Conservation (phyloP, 2,888 invertebrate species). For the Hecatera dysodea region DNA sequence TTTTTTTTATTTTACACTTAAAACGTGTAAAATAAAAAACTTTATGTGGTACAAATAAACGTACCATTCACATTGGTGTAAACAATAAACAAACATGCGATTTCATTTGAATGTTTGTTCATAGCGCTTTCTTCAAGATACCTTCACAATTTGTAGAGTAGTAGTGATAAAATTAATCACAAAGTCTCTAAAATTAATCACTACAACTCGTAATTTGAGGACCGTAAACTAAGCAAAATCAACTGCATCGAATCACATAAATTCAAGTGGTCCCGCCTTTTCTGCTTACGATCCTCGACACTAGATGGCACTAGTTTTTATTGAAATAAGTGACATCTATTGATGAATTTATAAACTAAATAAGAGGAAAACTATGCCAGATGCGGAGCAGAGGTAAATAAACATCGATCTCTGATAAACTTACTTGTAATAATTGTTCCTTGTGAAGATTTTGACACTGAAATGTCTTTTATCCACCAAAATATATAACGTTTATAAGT, state of each 20-base stretch:
- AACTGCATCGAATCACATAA: background rate
- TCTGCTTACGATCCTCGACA: background rate
- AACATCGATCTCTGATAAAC: constrained; percentile 22
- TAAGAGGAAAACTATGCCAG: constrained; percentile 5
- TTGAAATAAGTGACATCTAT: constrained; percentile 39
- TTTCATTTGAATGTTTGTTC: too few relatives aligned
- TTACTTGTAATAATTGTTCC: constrained; percentile 24
- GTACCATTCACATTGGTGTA: too few relatives aligned
- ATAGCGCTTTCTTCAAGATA: too few relatives aligned
- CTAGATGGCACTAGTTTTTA: constrained; percentile 28
- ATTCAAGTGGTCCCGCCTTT: constrained; percentile 4
- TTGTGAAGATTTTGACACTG: background rate
- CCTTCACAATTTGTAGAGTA: too few relatives aligned
- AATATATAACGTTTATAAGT: background rate
- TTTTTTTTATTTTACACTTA: too few relatives aligned
- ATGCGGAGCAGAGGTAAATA: constrained; percentile 39
- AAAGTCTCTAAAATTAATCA: too few relatives aligned
- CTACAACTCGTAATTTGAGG: too few relatives aligned
- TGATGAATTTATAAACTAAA: constrained; percentile 4
- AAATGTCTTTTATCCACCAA: background rate
- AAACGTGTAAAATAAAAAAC: too few relatives aligned
- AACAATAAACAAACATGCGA: too few relatives aligned
- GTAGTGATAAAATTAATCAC: too few relatives aligned
- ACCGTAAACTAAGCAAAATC: background rate
- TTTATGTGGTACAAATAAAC: too few relatives aligned